Conservation (phyloP, 2,113 vertebrate species). For the Toxostoma redivivum region DNA sequence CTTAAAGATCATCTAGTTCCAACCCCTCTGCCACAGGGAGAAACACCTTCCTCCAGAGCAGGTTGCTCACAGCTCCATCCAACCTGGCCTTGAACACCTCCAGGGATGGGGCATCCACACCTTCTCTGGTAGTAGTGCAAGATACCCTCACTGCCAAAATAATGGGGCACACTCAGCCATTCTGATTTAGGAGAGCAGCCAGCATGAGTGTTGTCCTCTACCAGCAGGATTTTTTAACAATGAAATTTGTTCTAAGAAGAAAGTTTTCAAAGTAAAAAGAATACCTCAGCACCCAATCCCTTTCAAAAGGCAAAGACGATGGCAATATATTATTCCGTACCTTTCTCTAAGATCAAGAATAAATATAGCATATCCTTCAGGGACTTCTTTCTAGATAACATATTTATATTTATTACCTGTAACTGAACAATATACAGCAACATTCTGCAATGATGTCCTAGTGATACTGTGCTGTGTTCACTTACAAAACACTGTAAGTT, state of each 20-base stretch:
- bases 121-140: not conserved
- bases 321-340: not conserved
- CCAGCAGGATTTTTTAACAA: not conserved
- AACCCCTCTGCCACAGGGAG: accelerated
- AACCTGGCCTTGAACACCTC: not conserved
- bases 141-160: not conserved
- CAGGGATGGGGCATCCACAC: not conserved
- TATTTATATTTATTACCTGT: not conserved
- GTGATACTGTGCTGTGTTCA: not conserved
- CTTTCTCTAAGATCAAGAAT: not conserved
- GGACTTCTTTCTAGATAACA: not conserved
- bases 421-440: not conserved
- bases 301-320: not conserved
- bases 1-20: not conserved
- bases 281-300: not conserved
- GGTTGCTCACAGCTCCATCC: not conserved
- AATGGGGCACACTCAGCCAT: not conserved
- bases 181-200: not conserved
- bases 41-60: not conserved
- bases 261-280: not conserved
- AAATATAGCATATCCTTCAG: not conserved
- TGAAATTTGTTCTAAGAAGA: not conserved
- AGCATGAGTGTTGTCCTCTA: not conserved
- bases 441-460: not conserved
- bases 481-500: not conserved